Percentiles rank a stretch among this genome's conserved stretches.
Evolutionary conservation across 2,113 vertebrate genomes (phyloP).

Genomic region (Campylomormyrus numenius): DNA sequence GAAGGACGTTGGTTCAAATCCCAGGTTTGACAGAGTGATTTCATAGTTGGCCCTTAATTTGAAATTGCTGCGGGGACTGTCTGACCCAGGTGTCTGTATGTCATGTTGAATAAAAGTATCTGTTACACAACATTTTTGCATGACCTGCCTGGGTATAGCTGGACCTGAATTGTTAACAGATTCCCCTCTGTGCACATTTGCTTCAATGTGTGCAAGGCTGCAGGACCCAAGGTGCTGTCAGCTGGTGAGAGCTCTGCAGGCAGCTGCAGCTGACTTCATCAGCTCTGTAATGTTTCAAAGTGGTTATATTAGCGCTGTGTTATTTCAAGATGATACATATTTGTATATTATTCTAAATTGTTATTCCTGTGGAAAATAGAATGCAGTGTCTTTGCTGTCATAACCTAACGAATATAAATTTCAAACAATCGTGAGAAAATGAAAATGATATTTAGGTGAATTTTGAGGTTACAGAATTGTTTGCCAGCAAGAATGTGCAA

Average conservation of each 20-base stretch:
- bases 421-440: background rate
- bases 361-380: background rate
- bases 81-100: background rate
- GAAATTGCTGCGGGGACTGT: background rate
- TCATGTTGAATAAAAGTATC: background rate
- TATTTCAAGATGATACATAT: background rate
- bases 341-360: background rate
- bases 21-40: background rate
- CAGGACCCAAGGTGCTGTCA: background rate
- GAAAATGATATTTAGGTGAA: background rate
- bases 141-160: background rate
- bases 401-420: background rate
- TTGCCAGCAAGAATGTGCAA: background rate
- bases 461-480: background rate
- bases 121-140: background rate
- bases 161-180: background rate
- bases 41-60: background rate
- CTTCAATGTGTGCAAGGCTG: background rate
- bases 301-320: background rate
- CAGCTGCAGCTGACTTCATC: background rate
- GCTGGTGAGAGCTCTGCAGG: background rate
- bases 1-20: background rate
- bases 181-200: background rate
- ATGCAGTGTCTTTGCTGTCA: background rate
- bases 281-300: background rate